A percentile compares a stretch with the other conserved stretches of the same genome.
Conservation (phyloP, 2,797 vertebrate species). For the Tadarida brasiliensis region DNA sequence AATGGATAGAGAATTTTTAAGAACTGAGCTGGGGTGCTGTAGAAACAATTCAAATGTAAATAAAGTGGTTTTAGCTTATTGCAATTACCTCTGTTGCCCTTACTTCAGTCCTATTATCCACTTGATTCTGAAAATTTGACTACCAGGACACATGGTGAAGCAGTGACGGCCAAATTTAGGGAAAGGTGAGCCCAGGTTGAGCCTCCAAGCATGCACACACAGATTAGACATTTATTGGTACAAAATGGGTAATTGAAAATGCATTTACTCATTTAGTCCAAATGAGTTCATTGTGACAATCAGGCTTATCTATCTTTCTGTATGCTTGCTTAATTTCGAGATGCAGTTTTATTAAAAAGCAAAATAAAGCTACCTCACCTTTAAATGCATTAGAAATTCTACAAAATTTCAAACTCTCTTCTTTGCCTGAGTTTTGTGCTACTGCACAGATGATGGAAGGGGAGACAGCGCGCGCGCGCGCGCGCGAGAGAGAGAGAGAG, state of each 20-base stretch:
- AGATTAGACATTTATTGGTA: conserved; percentile 71
- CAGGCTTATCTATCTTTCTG: conserved; percentile 47
- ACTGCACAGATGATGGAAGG: neutral
- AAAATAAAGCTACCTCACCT: conserved; percentile 63
- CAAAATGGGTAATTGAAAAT: conserved; percentile 77
- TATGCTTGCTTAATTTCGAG: conserved; percentile 62
- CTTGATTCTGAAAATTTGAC: conserved; percentile 71
- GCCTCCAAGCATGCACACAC: conserved; percentile 63
- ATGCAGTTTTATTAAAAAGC: conserved; percentile 39
- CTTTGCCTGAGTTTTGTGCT: neutral
- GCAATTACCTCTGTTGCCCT: conserved; percentile 71
- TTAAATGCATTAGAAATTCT: neutral
- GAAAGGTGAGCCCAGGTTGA: conserved; percentile 74
- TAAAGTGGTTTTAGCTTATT: conserved; percentile 71
- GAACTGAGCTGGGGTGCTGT: conserved; percentile 79
- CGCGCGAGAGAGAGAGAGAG: no score
- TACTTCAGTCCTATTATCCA: conserved; percentile 79
- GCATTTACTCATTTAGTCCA: conserved; percentile 67
- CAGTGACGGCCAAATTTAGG: conserved; percentile 74
- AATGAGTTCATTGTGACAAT: conserved; percentile 70
- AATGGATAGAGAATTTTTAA: conserved; percentile 85
- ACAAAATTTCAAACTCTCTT: neutral
- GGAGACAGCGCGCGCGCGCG: no score
- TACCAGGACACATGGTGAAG: conserved; percentile 71
- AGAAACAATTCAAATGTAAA: conserved; percentile 84